Evolutionary conservation across 2,888 invertebrate genomes (phyloP), one percentile per base, ranked within the genome.

Genomic region (Hipparchia sbordonii): DNA sequence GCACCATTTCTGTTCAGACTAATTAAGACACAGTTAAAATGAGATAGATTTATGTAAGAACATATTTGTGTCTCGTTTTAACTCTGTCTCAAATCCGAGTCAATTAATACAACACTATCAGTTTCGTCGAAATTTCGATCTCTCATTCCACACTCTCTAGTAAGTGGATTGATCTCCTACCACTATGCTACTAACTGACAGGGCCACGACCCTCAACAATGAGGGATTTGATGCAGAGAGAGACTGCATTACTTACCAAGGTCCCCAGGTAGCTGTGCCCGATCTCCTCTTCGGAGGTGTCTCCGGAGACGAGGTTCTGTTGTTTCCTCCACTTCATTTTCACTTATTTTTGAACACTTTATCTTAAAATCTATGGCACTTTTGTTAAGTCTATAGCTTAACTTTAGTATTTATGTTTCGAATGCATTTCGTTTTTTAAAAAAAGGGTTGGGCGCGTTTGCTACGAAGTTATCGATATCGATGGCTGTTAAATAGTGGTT

Each of bases 261-360:
- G 93, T 93, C 9, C 93, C 89, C 76, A 93, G 81, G 77, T 93
- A 93, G 82, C 87, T 92, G 77, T 93, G 93, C 0, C 93, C 93
- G 23, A 93, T 92, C 74, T 93, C 93, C 74, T 93, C 93, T 71
- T 93, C 93, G 2, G 93, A 92, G 1, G 93, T 93, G 9, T 92
- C 91, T 54, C 92, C 93, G 0, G 93, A 92, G 23, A 93, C 92
- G 73, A 93, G 77, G 10, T 69, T 79, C 71, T 82, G 90, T 39
- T 65, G 51, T 23, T 76, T 84, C 72, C 85, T 87, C 80, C 85
- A 88, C 84, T 87, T 89, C 92, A 93, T 92, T 57, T 78, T 84
- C 61, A 71, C 67, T 67, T 61, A 61, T 67, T 60, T 67, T 65
- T 10, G 6, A 0, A 33, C 39, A 39, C 12, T 60, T 60, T 60